Conservation (phyloP, 2,888 invertebrate genomes). For the Melanchra persicariae region DNA sequence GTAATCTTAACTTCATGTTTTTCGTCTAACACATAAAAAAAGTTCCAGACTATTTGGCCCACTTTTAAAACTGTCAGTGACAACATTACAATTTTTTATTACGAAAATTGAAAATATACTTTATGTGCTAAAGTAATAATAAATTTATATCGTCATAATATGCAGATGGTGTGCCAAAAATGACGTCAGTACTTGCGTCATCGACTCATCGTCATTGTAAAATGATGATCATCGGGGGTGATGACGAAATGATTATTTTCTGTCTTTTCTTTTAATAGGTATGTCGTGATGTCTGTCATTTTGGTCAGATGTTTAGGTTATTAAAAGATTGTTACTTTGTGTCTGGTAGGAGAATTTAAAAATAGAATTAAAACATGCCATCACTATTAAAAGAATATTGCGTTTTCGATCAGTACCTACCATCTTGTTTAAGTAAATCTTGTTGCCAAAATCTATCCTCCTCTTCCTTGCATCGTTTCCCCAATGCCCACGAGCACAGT, state of each 20-base stretch:
- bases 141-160: conserved; percentile 51
- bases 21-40: neutral
- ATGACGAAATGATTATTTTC: conserved; percentile 51
- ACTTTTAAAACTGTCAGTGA: conserved; percentile 33
- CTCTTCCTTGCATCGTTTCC: too few relatives aligned
- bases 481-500: too few relatives aligned
- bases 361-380: conserved; percentile 23
- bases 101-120: conserved; percentile 28
- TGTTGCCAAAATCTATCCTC: neutral
- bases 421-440: neutral
- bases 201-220: conserved; percentile 50
- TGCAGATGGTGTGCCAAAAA: conserved; percentile 56
- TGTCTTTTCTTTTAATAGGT: conserved; percentile 30
- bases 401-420: conserved; percentile 7
- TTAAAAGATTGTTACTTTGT: conserved; percentile 32
- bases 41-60: conserved; percentile 20
- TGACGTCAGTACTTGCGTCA: conserved; percentile 59
- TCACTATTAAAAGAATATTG: conserved; percentile 9
- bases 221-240: conserved; percentile 37
- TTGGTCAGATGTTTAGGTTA: conserved; percentile 31
- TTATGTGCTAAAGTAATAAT: conserved; percentile 50
- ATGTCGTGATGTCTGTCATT: conserved; percentile 25
- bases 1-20: neutral
- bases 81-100: conserved; percentile 21
- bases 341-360: neutral